A percentile compares a stretch with the other conserved stretches of the same genome.
Conservation (phyloP, 2,888 invertebrate genomes). For the Hydriomena furcata region DNA sequence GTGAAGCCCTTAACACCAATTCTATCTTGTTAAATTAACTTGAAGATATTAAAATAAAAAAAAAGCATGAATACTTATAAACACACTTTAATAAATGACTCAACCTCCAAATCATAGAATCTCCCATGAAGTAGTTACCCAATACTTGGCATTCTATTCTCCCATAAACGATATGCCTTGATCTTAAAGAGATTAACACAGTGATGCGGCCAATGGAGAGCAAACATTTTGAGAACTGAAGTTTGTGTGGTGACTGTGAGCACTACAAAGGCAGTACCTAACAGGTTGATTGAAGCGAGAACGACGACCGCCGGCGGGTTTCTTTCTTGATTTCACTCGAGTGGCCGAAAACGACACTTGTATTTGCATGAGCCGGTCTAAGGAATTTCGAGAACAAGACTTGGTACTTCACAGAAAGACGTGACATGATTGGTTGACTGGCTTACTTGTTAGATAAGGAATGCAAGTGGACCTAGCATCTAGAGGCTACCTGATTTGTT, state of each 20-base stretch:
- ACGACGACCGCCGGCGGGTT: conserved; percentile 74
- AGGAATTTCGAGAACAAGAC: conserved; percentile 53
- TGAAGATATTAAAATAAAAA: too few relatives aligned
- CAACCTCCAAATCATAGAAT: too few relatives aligned
- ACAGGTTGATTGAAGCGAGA: conserved; percentile 81
- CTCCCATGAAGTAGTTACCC: too few relatives aligned
- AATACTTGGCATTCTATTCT: background rate
- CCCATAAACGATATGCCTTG: conserved; percentile 3
- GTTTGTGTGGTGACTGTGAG: conserved; percentile 60
- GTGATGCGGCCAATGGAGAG: conserved; percentile 36
- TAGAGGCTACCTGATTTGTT: background rate
- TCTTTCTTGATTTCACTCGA: conserved; percentile 82
- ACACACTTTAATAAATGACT: too few relatives aligned
- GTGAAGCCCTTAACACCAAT: too few relatives aligned
- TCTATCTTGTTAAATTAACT: conserved; percentile 35
- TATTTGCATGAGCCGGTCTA: conserved; percentile 78
- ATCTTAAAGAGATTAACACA: conserved; percentile 24
- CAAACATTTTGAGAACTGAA: conserved; percentile 50
- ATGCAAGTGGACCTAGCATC: background rate
- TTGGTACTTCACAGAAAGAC: conserved; percentile 24
- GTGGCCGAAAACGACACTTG: conserved; percentile 78
- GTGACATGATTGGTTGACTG: conserved; percentile 18
- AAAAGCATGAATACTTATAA: too few relatives aligned
- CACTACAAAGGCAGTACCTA: conserved; percentile 74
- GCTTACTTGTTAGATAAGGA: conserved; percentile 8